Conservation (phyloP, 2,113 vertebrate species). For the Sprattus sprattus region DNA sequence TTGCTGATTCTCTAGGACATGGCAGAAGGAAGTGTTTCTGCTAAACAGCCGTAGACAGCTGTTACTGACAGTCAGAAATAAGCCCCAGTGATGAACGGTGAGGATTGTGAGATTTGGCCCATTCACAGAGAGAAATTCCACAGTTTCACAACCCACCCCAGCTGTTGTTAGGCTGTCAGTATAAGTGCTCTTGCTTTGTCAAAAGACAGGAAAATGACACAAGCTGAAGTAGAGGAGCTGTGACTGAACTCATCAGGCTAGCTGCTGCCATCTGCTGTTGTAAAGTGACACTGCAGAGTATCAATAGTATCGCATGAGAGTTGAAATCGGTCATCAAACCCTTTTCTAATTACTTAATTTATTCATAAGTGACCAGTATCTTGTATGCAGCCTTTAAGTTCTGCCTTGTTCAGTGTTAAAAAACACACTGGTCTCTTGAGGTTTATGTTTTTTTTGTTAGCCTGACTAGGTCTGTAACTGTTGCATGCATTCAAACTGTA, state of each 20-base stretch:
- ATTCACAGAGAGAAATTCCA: not conserved
- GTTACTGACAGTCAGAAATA: not conserved
- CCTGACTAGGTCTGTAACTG: not conserved
- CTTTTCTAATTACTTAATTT: not conserved
- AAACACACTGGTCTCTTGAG: not conserved
- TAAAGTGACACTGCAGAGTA: not conserved
- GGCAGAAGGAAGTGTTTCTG: not conserved
- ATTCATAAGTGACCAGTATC: not conserved
- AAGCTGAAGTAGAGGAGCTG: not conserved
- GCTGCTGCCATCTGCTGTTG: constrained; percentile 44
- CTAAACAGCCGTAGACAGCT: not conserved
- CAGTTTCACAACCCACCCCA: not conserved
- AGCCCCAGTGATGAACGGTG: not conserved
- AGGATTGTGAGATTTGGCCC: not conserved
- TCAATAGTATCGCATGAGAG: no score
- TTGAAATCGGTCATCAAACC: not conserved
- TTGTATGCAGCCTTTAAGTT: not conserved
- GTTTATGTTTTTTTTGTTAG: not conserved
- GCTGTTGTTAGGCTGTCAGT: not conserved
- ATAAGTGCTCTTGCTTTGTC: not conserved
- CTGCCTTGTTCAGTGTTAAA: not conserved
- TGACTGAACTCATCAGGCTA: not conserved
- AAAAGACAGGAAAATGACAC: not conserved
- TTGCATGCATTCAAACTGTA: not conserved
- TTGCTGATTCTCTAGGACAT: not conserved